phyloP scores from a whole-genome alignment of 2,888 invertebrate genomes.

The Oegoconia quadripuncta region DNA sequence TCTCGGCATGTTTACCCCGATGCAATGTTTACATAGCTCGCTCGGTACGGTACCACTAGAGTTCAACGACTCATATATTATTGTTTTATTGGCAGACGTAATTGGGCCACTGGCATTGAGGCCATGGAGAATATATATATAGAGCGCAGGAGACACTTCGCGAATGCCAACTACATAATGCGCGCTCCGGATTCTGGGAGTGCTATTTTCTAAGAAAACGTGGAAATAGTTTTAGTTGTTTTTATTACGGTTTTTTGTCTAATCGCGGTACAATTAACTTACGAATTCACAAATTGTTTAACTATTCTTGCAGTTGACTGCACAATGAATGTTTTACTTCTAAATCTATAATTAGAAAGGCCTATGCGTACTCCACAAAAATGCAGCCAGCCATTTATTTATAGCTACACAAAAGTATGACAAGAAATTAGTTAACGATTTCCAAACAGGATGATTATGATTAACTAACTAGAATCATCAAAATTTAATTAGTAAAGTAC shows the following conservation, averaged over 20 bases:
- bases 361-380: no score
- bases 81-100: conserved; percentile 71
- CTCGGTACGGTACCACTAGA: conserved; percentile 49
- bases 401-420: background rate
- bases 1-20: conserved; percentile 58
- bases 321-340: no score
- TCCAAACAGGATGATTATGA: conserved; percentile 6
- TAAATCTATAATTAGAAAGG: no score
- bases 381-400: background rate
- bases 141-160: conserved; percentile 37
- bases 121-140: conserved; percentile 54
- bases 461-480: conserved; percentile 4
- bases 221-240: no score
- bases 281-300: no score
- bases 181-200: no score
- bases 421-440: conserved; percentile 15
- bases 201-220: no score
- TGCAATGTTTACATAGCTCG: conserved; percentile 71
- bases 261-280: no score
- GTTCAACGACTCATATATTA: conserved; percentile 74
- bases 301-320: background rate
- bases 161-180: conserved; percentile 30
- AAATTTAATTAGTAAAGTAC: conserved; percentile 4
- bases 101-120: conserved; percentile 70
- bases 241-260: no score